These are phyloP conservation scores for Yponomeuta cagnagella DNA, from an alignment of 2,888 invertebrate genomes.

Conservation along the genomic window DNA sequence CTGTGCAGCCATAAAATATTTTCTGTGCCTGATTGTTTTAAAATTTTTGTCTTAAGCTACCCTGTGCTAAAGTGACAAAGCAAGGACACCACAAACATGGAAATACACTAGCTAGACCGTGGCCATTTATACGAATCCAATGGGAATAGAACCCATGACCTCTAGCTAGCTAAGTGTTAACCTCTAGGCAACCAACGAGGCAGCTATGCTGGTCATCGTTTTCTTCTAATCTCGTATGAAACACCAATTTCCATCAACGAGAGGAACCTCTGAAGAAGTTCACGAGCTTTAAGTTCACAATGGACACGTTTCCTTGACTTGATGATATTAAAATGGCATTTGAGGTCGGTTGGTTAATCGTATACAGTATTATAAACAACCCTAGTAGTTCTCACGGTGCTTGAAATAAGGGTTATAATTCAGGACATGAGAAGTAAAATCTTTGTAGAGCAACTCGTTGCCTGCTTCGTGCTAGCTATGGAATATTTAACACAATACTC, in stretches of 20 bases:
- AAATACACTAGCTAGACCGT: too few relatives aligned
- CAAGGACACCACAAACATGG: too few relatives aligned
- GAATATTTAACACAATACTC: background rate
- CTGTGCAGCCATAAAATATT: too few relatives aligned
- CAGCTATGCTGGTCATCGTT: too few relatives aligned
- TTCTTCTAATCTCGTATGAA: too few relatives aligned
- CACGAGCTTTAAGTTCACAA: constrained; percentile 17
- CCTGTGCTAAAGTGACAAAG: too few relatives aligned
- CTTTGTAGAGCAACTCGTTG: background rate
- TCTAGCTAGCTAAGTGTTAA: too few relatives aligned
- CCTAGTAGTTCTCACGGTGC: background rate
- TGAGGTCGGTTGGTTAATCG: constrained; percentile 30
- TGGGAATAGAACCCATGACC: too few relatives aligned
- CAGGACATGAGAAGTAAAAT: background rate
- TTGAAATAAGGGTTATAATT: background rate
- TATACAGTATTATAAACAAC: background rate
- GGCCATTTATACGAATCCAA: too few relatives aligned
- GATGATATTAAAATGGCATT: constrained; percentile 29
- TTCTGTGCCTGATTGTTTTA: too few relatives aligned
- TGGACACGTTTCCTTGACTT: constrained; percentile 37
- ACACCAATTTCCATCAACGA: background rate
- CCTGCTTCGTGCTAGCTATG: background rate
- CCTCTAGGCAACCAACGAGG: too few relatives aligned
- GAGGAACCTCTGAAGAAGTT: background rate
- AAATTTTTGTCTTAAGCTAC: too few relatives aligned